These are phyloP conservation scores for Neolamprologus fasciatus DNA, from an alignment of 2,113 vertebrate species.

Conservation along the genomic window DNA sequence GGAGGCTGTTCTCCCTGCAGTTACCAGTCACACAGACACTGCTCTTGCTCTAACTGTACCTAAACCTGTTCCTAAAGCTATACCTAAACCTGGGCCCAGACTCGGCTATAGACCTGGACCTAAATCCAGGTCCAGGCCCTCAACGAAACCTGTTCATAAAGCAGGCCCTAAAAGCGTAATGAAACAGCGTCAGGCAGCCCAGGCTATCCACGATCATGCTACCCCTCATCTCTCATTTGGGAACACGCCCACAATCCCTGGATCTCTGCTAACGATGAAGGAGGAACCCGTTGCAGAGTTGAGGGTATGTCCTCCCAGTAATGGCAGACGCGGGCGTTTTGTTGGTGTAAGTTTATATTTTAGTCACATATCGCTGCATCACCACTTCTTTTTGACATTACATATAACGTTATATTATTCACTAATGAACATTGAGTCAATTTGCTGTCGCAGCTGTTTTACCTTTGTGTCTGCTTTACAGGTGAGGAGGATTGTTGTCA, in stretches of 20 bases:
- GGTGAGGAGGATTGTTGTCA: constrained; percentile 91
- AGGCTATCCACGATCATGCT: constrained; percentile 11
- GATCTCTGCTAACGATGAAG: constrained; percentile 21
- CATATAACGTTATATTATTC: background rate
- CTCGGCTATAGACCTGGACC: constrained; percentile 58
- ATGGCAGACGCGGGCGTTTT: constrained; percentile 47
- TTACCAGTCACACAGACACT: constrained; percentile 25
- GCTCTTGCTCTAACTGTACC: constrained; percentile 42
- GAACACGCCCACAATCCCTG: background rate
- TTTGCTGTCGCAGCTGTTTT: background rate
- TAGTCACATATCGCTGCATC: background rate
- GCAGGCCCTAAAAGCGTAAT: constrained; percentile 59
- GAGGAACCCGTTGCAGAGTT: constrained; percentile 9
- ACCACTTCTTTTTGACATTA: background rate
- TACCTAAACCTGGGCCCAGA: constrained; percentile 53
- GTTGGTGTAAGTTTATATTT: constrained; percentile 54
- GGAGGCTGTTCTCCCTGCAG: constrained; percentile 18
- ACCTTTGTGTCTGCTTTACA: constrained; percentile 28
- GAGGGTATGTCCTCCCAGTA: constrained; percentile 10
- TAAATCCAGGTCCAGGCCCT: constrained; percentile 51
- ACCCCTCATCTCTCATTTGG: constrained; percentile 15
- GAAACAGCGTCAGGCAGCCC: constrained; percentile 53
- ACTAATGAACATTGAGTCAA: background rate
- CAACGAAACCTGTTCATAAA: constrained; percentile 50
- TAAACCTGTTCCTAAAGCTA: constrained; percentile 43